Base-by-base conservation (phyloP, 2,113 vertebrate species). In the Eulemur rufifrons region DNA sequence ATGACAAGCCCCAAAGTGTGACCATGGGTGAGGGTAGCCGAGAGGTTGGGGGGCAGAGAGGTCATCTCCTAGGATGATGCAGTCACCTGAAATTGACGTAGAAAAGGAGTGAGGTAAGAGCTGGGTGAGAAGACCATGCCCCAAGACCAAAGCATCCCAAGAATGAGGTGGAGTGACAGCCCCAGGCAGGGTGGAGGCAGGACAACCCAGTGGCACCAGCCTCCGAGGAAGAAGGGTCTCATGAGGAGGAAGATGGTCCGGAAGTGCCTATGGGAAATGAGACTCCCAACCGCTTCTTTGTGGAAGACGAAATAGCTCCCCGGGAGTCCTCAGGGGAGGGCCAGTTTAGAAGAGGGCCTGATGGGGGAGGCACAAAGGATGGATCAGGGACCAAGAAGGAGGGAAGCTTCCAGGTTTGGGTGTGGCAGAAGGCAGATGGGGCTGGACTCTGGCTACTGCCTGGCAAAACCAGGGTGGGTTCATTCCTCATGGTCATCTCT, bases 81-180 rank as follows among this genome's bases (percentile, higher is more conserved):
- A 82, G 73, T 92, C 78, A 82, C 0, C 3, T 3, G 47, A 84
- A 66, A 63, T 50, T 81, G 23, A 56, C 6, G 54, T 56, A 21
- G 54, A 8, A 56, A 56, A 56, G 54, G 54, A 56, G 54, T 56
- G 18, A 87, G 88, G 64, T 52, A 77, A 82, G 54, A 83, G 17
- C 71, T 86, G 66, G 66, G 45, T 42, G 64, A 85, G 29, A 27
- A 73, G 45, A 21, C 59, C 50, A 27, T 94, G 96, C 89, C 71
- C 90, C 86, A 59, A 11, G 69, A 86, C 23, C 0, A 39, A 82
- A 81, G 39, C 76, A 92, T 45, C 76, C 39, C 34, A 83, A 10
- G 95, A 96, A 92, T 94, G 96, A 52, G 88, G 88, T 34, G 18
- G 91, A 45, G 86, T 50, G 56, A 20, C 77, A 47, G 74, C 39